Evolutionary conservation across 1,140 invertebrate genomes (phyloP).

Genomic region (Ostrea edulis): DNA sequence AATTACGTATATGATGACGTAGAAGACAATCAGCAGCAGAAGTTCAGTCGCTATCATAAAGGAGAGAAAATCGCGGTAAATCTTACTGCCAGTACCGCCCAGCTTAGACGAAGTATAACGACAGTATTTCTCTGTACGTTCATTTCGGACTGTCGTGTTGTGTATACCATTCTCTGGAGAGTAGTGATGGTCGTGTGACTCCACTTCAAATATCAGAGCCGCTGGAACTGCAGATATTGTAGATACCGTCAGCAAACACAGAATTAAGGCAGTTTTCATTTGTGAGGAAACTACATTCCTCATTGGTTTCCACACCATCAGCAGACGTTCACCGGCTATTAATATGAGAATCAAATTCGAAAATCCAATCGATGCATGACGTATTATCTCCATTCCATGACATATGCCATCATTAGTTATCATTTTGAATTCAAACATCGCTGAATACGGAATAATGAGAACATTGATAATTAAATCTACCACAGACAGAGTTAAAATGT

Average conservation of each 20-base stretch:
- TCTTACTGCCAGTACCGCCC: neutral
- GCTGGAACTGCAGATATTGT: neutral
- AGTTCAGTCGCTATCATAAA: neutral
- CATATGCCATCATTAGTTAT: conserved; percentile 35
- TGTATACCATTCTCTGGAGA: neutral
- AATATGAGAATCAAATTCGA: conserved; percentile 33
- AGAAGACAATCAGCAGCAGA: neutral
- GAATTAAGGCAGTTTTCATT: conserved; percentile 1
- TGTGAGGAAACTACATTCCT: neutral
- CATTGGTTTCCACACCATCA: neutral
- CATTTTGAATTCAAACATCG: conserved; percentile 44
- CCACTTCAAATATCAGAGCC: neutral
- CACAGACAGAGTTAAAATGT: conserved; percentile 9
- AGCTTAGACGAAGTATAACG: neutral
- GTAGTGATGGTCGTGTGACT: neutral
- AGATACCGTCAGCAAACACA: neutral
- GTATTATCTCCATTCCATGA: conserved; percentile 46
- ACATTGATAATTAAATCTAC: neutral
- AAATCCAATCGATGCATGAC: conserved; percentile 27
- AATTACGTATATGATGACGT: neutral
- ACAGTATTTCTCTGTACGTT: neutral
- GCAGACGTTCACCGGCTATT: neutral
- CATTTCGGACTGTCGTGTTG: neutral
- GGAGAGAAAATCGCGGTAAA: conserved; percentile 1
- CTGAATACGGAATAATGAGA: conserved; percentile 5